Evolutionary conservation across 2,888 invertebrate species (phyloP).

Genomic region (Leptopilina myrica): DNA sequence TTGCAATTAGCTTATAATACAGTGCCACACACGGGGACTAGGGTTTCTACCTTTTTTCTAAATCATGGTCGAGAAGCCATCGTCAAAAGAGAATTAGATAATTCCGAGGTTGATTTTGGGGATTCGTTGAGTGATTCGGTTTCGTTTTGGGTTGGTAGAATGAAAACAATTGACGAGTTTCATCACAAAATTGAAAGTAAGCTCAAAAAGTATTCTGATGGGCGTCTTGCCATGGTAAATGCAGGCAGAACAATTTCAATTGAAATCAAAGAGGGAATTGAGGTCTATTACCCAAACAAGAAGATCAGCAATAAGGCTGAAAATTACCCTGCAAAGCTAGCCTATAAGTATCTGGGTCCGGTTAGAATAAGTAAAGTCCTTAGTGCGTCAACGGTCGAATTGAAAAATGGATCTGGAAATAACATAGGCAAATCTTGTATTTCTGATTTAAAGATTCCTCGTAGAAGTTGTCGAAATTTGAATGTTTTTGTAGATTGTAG

Average conservation of each 20-base stretch:
- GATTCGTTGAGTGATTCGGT: background rate
- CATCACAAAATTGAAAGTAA: background rate
- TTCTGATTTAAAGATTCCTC: no score
- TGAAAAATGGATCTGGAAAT: background rate
- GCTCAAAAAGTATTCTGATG: background rate
- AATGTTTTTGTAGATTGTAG: no score
- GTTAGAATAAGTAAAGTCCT: background rate
- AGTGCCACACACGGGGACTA: background rate
- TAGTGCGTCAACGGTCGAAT: background rate
- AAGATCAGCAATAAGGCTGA: background rate
- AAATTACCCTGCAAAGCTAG: background rate
- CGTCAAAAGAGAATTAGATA: background rate
- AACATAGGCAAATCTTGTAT: background rate
- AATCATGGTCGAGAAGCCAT: background rate
- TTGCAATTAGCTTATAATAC: background rate
- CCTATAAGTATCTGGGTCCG: background rate
- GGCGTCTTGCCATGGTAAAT: background rate
- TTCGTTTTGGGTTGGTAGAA: background rate
- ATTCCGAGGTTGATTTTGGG: background rate
- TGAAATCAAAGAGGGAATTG: background rate
- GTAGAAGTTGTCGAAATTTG: no score
- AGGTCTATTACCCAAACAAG: background rate
- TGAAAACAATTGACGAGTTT: background rate
- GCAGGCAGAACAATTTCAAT: background rate
- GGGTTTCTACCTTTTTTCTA: background rate